These are phyloP conservation scores for Motacilla alba DNA, from an alignment of 2,113 vertebrate genomes.

Conservation along the genomic window DNA sequence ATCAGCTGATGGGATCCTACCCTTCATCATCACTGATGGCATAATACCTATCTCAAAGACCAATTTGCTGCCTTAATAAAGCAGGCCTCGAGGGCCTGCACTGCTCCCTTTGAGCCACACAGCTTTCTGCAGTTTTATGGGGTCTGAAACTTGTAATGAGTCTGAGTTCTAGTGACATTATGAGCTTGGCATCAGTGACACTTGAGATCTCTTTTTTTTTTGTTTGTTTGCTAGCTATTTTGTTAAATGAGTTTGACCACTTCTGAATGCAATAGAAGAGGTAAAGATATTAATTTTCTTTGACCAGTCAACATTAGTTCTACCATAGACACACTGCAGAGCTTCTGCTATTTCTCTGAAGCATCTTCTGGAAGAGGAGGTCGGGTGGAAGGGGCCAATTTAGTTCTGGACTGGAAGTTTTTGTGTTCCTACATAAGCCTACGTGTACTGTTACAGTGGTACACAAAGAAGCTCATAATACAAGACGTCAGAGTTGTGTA, in stretches of 20 bases:
- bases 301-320: neutral
- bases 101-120: neutral
- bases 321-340: neutral
- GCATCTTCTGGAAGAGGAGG: neutral
- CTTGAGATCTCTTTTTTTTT: neutral
- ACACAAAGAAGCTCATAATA: neutral
- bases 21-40: neutral
- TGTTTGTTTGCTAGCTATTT: neutral
- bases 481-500: neutral
- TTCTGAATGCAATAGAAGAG: neutral
- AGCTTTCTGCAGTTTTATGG: neutral
- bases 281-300: neutral
- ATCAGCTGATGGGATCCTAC: neutral
- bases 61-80: neutral
- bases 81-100: neutral
- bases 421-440: neutral
- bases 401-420: neutral
- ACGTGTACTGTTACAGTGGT: neutral
- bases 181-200: fast-evolving
- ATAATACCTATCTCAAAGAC: neutral
- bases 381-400: neutral
- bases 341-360: neutral
- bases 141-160: neutral
- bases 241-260: neutral
- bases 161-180: neutral